These are phyloP conservation scores for Gephyroberyx darwinii DNA, from an alignment of 2,797 vertebrate genomes.

Conservation along the genomic window DNA sequence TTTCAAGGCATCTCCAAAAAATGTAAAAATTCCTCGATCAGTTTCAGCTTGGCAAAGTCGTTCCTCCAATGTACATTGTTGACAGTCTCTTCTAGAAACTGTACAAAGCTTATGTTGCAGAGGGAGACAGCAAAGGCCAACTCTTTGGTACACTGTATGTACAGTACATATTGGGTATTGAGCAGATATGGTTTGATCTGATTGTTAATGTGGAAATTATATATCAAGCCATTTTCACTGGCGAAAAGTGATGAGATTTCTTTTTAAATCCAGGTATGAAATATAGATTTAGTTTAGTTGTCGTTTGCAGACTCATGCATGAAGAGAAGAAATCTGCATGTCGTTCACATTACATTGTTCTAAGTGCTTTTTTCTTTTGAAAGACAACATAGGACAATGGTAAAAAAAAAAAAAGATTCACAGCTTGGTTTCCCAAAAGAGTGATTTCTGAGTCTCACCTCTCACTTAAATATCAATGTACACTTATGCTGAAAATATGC, in stretches of 20 bases:
- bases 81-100: slow-evolving; percentile 20
- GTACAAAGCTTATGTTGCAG: slow-evolving; percentile 17
- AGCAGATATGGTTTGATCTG: slow-evolving; percentile 1
- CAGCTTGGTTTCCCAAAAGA: slow-evolving; percentile 7
- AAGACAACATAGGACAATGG: slow-evolving; percentile 13
- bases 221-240: slow-evolving; percentile 3
- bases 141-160: slow-evolving; percentile 57
- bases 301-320: slow-evolving; percentile 14
- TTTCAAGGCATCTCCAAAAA: slow-evolving; percentile 21
- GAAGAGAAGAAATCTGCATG: slow-evolving; percentile 15
- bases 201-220: background rate
- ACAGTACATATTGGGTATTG: slow-evolving; percentile 16
- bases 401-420: slow-evolving; percentile 17
- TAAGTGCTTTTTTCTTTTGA: slow-evolving; percentile 24
- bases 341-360: slow-evolving; percentile 30
- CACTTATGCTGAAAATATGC: background rate
- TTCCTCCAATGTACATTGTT: slow-evolving; percentile 12
- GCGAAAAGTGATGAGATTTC: background rate
- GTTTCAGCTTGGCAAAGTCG: slow-evolving; percentile 6
- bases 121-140: slow-evolving; percentile 19
- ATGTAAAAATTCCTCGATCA: slow-evolving; percentile 12
- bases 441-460: slow-evolving; percentile 13
- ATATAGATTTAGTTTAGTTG: background rate
- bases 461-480: background rate
- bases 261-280: background rate